Evolutionary conservation across 2,113 vertebrate genomes (phyloP).

Genomic region (Cricetomys ansorgei): DNA sequence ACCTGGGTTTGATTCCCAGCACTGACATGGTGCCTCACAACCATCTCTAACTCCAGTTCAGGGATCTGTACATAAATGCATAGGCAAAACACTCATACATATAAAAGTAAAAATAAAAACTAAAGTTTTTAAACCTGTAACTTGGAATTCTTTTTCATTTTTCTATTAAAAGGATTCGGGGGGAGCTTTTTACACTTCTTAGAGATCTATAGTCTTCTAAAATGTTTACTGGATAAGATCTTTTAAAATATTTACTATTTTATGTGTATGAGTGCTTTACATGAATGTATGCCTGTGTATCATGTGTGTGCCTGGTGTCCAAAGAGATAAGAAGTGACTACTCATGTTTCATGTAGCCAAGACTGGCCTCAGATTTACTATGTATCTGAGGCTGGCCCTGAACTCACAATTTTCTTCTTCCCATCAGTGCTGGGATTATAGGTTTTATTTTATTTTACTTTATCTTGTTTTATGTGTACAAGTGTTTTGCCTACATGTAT

Average conservation of each 20-base stretch:
- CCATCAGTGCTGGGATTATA: neutral
- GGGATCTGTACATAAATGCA: neutral
- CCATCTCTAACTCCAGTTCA: neutral
- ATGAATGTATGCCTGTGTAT: no score
- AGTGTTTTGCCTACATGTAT: neutral
- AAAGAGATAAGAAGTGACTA: neutral
- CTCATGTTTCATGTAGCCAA: neutral
- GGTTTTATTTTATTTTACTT: neutral
- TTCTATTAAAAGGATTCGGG: slow-evolving; percentile 13
- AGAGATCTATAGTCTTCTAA: slow-evolving; percentile 17
- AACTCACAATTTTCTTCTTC: neutral
- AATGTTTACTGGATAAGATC: neutral
- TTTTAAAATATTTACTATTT: neutral
- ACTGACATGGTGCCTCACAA: neutral
- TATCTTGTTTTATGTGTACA: neutral
- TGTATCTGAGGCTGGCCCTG: neutral
- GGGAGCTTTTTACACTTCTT: no score
- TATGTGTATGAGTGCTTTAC: neutral
- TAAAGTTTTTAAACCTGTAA: slow-evolving; percentile 47
- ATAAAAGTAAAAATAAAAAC: neutral
- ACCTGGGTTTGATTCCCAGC: neutral
- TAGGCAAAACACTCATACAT: neutral
- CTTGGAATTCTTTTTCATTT: slow-evolving; percentile 50
- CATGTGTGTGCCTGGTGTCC: neutral
- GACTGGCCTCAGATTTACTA: neutral